These are phyloP conservation scores for Drosophila parvula DNA, from an alignment of 1,140 invertebrate species.

Conservation along the genomic window DNA sequence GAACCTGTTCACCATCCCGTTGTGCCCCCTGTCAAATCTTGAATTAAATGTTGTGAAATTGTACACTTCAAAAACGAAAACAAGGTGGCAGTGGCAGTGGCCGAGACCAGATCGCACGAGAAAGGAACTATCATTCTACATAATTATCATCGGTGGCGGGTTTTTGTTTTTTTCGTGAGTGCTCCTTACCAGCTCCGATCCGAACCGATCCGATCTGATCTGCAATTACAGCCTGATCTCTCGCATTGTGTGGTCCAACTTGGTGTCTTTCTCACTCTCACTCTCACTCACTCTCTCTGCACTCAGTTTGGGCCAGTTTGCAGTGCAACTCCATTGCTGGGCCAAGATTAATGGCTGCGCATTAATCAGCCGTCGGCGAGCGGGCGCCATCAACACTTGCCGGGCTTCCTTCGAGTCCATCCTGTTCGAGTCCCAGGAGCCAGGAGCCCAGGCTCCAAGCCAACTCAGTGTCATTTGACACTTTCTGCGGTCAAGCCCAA, in stretches of 20 bases:
- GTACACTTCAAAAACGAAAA: conserved; percentile 74
- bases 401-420: conserved; percentile 39
- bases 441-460: background rate
- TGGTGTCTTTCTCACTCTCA: background rate
- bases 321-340: conserved; percentile 42
- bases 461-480: conserved; percentile 69
- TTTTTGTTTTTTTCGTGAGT: conserved; percentile 33
- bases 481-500: conserved; percentile 69
- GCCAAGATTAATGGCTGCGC: conserved; percentile 66
- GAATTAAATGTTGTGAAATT: conserved; percentile 83
- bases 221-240: conserved; percentile 24
- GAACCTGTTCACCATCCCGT: conserved; percentile 57
- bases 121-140: conserved; percentile 82
- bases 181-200: background rate
- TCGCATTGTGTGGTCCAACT: conserved; percentile 32
- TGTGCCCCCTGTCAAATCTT: conserved; percentile 63
- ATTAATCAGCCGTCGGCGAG: conserved; percentile 61
- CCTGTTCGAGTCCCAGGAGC: background rate
- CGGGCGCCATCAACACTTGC: conserved; percentile 74
- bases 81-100: conserved; percentile 19
- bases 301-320: no score
- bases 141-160: conserved; percentile 68
- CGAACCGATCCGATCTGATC: conserved; percentile 8
- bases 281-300: background rate
- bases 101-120: conserved; percentile 18